phyloP scores from a whole-genome alignment of 2,113 vertebrate genomes.

The Camelus bactrianus region DNA sequence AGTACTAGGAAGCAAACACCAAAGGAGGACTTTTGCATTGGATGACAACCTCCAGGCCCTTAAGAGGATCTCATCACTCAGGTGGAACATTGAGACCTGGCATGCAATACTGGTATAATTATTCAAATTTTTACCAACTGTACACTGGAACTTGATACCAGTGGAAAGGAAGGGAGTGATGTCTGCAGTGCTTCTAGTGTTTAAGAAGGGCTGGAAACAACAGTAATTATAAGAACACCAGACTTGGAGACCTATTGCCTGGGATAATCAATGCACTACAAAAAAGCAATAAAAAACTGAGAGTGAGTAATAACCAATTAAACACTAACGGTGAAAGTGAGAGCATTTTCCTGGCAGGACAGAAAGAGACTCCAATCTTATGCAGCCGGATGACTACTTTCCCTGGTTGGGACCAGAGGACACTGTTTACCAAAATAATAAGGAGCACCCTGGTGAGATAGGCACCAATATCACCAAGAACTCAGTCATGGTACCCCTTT shows the following conservation, averaged over 20 bases:
- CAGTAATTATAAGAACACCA: not conserved
- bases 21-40: not conserved
- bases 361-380: not conserved
- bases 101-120: not conserved
- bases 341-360: not conserved
- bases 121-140: not conserved
- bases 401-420: not conserved
- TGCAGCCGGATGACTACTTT: not conserved
- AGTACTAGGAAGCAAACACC: not conserved
- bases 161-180: not conserved
- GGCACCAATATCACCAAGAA: not conserved
- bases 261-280: not conserved
- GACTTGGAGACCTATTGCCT: not conserved
- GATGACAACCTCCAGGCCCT: not conserved
- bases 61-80: not conserved
- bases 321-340: not conserved
- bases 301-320: constrained; percentile 10
- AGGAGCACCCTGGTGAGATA: not conserved
- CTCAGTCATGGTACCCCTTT: not conserved
- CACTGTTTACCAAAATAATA: not conserved
- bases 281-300: not conserved
- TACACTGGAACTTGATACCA: not conserved
- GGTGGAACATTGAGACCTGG: not conserved
- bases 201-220: not conserved
- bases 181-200: not conserved